Conservation (phyloP, 2,888 invertebrate genomes). For the Unio pictorum region DNA sequence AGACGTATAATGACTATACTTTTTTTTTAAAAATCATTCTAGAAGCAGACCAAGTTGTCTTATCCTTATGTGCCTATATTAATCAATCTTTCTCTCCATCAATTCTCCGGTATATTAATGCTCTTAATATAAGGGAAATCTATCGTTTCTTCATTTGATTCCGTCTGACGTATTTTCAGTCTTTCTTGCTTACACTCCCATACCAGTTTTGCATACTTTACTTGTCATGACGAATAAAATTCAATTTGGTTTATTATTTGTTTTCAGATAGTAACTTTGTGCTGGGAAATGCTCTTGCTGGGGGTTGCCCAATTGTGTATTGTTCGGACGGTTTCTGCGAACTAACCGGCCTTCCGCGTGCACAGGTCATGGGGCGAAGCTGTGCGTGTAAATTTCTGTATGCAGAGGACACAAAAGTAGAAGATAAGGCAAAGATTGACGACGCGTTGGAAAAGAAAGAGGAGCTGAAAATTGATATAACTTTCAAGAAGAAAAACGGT, state of each 20-base stretch:
- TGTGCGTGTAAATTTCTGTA: constrained; percentile 91
- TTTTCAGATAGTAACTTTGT: constrained; percentile 91
- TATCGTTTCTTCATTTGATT: no score
- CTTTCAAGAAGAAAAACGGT: constrained; percentile 96
- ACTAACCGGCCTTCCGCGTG: constrained; percentile 98
- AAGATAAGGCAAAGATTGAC: constrained; percentile 90
- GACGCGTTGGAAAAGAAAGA: constrained; percentile 89
- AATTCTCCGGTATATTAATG: no score
- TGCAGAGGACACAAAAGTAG: constrained; percentile 91
- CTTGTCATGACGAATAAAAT: not conserved
- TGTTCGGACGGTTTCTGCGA: constrained; percentile 99
- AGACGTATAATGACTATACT: no score
- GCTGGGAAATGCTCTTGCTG: constrained; percentile 98
- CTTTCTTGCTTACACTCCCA: no score
- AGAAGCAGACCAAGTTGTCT: no score
- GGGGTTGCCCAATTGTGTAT: constrained; percentile 99
- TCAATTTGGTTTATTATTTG: constrained; percentile 67
- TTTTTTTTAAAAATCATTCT: no score
- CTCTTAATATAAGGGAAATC: no score
- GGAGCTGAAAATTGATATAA: constrained; percentile 93
- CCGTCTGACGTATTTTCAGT: no score
- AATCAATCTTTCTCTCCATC: no score
- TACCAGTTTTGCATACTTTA: no score
- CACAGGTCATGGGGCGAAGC: constrained; percentile 88
- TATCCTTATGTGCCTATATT: no score